phyloP scores from a whole-genome alignment of 2,797 vertebrate species.

The Gallinago solitaria region DNA sequence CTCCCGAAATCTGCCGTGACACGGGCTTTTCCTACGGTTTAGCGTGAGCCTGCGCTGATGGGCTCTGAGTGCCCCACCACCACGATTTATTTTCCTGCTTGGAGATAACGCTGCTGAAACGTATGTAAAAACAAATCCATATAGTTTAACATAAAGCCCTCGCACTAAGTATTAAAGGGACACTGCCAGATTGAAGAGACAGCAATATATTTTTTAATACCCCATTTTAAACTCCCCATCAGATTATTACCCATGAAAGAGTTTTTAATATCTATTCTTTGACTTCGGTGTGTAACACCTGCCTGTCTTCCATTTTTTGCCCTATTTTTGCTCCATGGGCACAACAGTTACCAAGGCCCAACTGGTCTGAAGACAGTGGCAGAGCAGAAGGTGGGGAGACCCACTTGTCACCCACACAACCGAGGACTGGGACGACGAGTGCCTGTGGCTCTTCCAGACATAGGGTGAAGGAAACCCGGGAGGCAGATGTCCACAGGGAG shows the following conservation, averaged over 20 bases:
- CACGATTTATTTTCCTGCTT: neutral
- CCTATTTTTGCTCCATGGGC: neutral
- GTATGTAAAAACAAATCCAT: slow-evolving; percentile 5
- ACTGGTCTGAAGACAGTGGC: neutral
- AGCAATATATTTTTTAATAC: neutral
- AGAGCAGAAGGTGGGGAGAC: neutral
- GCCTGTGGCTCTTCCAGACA: rapidly evolving
- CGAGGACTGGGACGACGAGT: rapidly evolving
- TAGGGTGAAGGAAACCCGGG: rapidly evolving
- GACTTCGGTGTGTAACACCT: neutral
- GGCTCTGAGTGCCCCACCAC: neutral
- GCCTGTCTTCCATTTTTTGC: neutral
- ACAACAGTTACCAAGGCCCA: neutral
- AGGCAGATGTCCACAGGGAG: neutral
- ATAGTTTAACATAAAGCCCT: neutral
- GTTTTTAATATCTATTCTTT: neutral
- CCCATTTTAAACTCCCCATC: neutral
- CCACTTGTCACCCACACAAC: rapidly evolving
- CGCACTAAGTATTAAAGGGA: neutral
- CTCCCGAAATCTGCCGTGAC: neutral
- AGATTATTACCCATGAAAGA: neutral
- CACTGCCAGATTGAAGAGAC: neutral
- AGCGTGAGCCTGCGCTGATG: neutral
- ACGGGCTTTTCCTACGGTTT: neutral
- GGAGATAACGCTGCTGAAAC: neutral